phyloP scores from a whole-genome alignment of 2,888 invertebrate species.

The Sminthurinus aureus region DNA sequence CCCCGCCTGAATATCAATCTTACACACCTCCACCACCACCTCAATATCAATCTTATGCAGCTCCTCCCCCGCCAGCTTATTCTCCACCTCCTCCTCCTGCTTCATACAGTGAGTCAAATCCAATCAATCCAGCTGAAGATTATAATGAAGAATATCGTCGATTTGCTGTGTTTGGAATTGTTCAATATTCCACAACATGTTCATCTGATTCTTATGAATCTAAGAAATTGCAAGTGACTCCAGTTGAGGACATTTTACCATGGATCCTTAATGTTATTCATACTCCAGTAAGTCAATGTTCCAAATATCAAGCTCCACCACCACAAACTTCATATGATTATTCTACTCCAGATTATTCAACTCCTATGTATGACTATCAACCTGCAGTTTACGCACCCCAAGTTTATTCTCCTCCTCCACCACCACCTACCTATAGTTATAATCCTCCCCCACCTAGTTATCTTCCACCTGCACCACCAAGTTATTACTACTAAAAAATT shows the following conservation, averaged over 20 bases:
- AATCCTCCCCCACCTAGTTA: constrained; percentile 30
- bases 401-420: constrained; percentile 20
- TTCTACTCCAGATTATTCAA: constrained; percentile 6
- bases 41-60: constrained; percentile 23
- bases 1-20: too few relatives aligned
- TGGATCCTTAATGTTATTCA: constrained; percentile 57
- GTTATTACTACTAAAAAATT: background rate
- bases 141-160: constrained; percentile 53
- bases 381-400: background rate
- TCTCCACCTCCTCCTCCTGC: constrained; percentile 39
- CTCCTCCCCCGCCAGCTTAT: constrained; percentile 45
- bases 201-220: constrained; percentile 51
- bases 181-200: constrained; percentile 58
- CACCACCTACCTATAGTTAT: constrained; percentile 17
- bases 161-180: constrained; percentile 58
- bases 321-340: constrained; percentile 19
- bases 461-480: constrained; percentile 20
- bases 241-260: constrained; percentile 53
- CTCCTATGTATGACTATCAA: constrained; percentile 12
- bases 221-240: constrained; percentile 57
- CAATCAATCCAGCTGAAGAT: constrained; percentile 53
- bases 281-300: constrained; percentile 37
- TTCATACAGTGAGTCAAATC: constrained; percentile 44
- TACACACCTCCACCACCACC: constrained; percentile 30
- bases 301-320: constrained; percentile 18